These are phyloP conservation scores for Fistularia tabacaria DNA, from an alignment of 2,797 vertebrate genomes.

Conservation along the genomic window DNA sequence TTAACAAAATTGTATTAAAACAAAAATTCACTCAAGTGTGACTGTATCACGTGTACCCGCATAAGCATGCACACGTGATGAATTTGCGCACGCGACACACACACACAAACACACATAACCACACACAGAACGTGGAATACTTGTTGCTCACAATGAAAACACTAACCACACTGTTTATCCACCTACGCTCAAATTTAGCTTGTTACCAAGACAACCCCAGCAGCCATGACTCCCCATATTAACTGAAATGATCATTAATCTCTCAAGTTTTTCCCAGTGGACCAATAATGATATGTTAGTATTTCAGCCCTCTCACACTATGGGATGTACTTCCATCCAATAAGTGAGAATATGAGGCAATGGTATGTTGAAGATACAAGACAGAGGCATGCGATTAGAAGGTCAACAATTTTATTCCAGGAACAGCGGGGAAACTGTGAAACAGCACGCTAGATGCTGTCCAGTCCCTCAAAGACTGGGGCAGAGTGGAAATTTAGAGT, in stretches of 20 bases:
- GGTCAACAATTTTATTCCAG: constrained; percentile 39
- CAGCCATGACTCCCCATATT: constrained; percentile 56
- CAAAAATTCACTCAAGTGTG: constrained; percentile 6
- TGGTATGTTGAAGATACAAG: constrained; percentile 23
- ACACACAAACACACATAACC: background rate
- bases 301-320: constrained; percentile 47
- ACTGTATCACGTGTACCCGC: constrained; percentile 6
- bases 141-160: constrained; percentile 46
- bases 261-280: constrained; percentile 54
- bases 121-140: constrained; percentile 32
- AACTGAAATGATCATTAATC: constrained; percentile 65
- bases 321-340: constrained; percentile 57
- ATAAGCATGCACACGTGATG: no score
- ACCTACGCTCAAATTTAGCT: constrained; percentile 59
- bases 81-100: constrained; percentile 10
- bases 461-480: background rate
- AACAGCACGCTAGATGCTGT: no score
- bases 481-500: constrained; percentile 7
- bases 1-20: no score
- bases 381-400: constrained; percentile 12
- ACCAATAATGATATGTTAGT: constrained; percentile 63
- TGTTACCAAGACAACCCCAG: constrained; percentile 59
- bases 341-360: constrained; percentile 58
- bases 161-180: constrained; percentile 65
- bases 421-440: constrained; percentile 22